Evolutionary conservation across 2,888 invertebrate genomes (phyloP).

Genomic region (Holacanthella duospinosa): DNA sequence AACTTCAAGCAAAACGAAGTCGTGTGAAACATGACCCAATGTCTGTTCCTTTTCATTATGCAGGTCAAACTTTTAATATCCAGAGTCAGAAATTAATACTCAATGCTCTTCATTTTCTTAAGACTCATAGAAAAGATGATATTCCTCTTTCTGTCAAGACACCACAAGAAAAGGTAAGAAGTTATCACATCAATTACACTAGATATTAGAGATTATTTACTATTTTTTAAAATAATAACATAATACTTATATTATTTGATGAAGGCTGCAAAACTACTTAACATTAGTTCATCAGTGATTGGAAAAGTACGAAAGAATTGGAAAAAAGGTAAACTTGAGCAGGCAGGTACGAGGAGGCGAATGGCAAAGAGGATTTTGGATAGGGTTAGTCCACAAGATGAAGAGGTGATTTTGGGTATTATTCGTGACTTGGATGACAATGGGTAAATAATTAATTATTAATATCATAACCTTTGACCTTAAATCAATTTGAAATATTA

Average conservation of each 20-base stretch:
- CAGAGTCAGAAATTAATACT: slow-evolving; percentile 35
- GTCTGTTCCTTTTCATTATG: slow-evolving; percentile 29
- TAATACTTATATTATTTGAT: no score
- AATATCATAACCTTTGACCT: neutral
- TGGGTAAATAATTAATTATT: slow-evolving; percentile 16
- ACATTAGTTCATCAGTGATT: slow-evolving; percentile 31
- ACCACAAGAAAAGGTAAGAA: neutral
- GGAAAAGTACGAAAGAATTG: slow-evolving; percentile 34
- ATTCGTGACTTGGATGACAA: slow-evolving; percentile 27
- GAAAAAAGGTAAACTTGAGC: slow-evolving; percentile 29
- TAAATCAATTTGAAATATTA: neutral
- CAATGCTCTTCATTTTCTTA: slow-evolving; percentile 35
- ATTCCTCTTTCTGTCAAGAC: neutral
- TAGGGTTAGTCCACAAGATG: slow-evolving; percentile 25
- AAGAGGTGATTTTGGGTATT: slow-evolving; percentile 27
- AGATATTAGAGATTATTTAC: no score
- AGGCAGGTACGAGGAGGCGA: slow-evolving; percentile 28
- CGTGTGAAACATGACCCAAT: neutral
- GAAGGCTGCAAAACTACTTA: slow-evolving; percentile 33
- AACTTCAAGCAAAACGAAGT: neutral
- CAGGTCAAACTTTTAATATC: slow-evolving; percentile 34
- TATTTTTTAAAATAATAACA: neutral
- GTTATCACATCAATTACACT: no score
- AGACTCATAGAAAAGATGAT: slow-evolving; percentile 7
- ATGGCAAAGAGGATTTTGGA: slow-evolving; percentile 29